These are phyloP conservation scores for Hyalella azteca DNA, from an alignment of 2,888 invertebrate genomes.

Conservation along the genomic window DNA sequence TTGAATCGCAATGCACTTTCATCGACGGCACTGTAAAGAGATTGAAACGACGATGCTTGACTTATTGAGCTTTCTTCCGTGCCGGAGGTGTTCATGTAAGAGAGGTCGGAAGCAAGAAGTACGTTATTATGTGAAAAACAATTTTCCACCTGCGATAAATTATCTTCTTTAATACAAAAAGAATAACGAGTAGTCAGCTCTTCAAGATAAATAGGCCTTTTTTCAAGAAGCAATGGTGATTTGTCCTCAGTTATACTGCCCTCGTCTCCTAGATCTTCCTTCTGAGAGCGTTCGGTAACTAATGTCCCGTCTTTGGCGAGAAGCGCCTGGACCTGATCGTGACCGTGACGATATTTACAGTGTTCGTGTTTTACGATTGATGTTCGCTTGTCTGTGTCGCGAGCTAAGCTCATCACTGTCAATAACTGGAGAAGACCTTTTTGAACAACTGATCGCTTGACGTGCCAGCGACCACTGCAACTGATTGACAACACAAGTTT, in stretches of 20 bases:
- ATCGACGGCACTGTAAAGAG: background rate
- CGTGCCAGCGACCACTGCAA: background rate
- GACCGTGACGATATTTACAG: background rate
- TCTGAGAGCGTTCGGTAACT: background rate
- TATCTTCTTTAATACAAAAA: background rate
- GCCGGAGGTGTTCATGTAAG: background rate
- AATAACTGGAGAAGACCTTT: background rate
- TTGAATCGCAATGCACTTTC: background rate
- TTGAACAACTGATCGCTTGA: background rate
- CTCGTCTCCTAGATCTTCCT: background rate
- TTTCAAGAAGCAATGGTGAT: background rate
- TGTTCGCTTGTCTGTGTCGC: background rate
- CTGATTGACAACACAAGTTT: no score
- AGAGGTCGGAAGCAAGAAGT: background rate
- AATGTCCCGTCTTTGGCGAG: background rate
- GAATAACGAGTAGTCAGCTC: constrained; percentile 7
- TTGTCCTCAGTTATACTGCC: background rate
- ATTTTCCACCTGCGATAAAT: background rate
- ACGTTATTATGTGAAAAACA: background rate
- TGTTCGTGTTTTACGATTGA: background rate
- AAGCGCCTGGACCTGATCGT: no score
- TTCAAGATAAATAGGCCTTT: background rate
- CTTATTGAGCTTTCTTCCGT: background rate
- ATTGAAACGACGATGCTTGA: background rate
- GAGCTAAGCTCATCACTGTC: constrained; percentile 26